Conservation (phyloP, 2,888 invertebrate genomes). For the Azorinus chamasolen region DNA sequence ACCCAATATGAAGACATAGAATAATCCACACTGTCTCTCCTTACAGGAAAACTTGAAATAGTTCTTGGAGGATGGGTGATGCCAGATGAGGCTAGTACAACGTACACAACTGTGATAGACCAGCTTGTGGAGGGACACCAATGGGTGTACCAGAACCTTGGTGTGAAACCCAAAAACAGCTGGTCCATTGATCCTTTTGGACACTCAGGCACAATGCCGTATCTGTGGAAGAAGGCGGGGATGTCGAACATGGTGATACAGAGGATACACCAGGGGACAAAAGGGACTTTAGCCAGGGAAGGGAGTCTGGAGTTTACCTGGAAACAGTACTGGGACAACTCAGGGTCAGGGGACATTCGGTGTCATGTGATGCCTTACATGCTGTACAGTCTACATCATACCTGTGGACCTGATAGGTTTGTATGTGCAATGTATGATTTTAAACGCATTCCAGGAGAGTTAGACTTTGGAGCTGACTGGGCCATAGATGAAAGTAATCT, state of each 20-base stretch:
- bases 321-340: slow-evolving; percentile 91
- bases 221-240: slow-evolving; percentile 83
- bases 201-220: slow-evolving; percentile 85
- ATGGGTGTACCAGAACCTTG: slow-evolving; percentile 86
- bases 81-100: slow-evolving; percentile 85
- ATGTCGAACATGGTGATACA: slow-evolving; percentile 84
- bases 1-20: too few relatives aligned
- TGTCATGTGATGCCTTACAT: slow-evolving; percentile 98
- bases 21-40: too few relatives aligned
- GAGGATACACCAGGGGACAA: slow-evolving; percentile 92
- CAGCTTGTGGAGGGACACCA: slow-evolving; percentile 85
- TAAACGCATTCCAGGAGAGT: slow-evolving; percentile 95
- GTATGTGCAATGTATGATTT: slow-evolving; percentile 87
- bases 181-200: slow-evolving; percentile 86
- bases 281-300: slow-evolving; percentile 92
- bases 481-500: slow-evolving; percentile 95
- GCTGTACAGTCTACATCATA: slow-evolving; percentile 97
- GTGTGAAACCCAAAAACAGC: slow-evolving; percentile 86
- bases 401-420: slow-evolving; percentile 97
- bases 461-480: slow-evolving; percentile 92
- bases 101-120: slow-evolving; percentile 83
- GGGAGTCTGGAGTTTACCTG: slow-evolving; percentile 95
- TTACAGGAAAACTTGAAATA: slow-evolving; percentile 83
- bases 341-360: slow-evolving; percentile 88
- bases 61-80: slow-evolving; percentile 85